Conservation (phyloP, 2,113 vertebrate genomes). For the Artemisiospiza belli region DNA sequence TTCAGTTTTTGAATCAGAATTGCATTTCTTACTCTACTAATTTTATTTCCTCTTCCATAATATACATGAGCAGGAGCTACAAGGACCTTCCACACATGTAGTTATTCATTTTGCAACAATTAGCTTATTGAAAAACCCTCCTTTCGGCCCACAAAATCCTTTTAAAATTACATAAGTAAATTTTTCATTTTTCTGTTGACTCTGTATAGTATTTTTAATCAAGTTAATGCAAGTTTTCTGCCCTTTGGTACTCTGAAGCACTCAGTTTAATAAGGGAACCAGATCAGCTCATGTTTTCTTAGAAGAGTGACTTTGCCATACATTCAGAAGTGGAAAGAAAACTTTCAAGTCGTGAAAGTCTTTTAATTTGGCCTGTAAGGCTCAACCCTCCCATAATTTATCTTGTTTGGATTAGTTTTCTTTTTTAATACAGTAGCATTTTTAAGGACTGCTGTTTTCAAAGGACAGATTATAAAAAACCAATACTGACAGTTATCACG, state of each 20-base stretch:
- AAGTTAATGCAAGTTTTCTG: slow-evolving; percentile 47
- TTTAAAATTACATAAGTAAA: background rate
- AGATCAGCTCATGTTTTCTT: background rate
- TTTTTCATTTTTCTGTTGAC: background rate
- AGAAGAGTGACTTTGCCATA: background rate
- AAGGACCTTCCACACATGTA: background rate
- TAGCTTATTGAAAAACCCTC: background rate
- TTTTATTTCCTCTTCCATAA: background rate
- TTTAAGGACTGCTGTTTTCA: background rate
- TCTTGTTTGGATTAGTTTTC: background rate
- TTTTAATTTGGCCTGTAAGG: background rate
- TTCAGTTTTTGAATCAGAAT: background rate
- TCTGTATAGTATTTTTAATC: slow-evolving; percentile 10
- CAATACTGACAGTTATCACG: rapidly evolving
- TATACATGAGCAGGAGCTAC: background rate
- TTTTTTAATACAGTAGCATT: background rate
- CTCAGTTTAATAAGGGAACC: slow-evolving; percentile 13
- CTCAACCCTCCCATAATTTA: background rate
- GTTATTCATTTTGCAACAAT: background rate
- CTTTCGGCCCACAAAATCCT: background rate
- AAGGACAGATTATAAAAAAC: background rate
- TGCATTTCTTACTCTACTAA: background rate
- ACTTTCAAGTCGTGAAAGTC: background rate
- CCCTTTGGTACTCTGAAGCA: background rate
- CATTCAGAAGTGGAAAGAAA: background rate